Conservation (phyloP, 2,888 invertebrate species). For the Oeneis ivallda region DNA sequence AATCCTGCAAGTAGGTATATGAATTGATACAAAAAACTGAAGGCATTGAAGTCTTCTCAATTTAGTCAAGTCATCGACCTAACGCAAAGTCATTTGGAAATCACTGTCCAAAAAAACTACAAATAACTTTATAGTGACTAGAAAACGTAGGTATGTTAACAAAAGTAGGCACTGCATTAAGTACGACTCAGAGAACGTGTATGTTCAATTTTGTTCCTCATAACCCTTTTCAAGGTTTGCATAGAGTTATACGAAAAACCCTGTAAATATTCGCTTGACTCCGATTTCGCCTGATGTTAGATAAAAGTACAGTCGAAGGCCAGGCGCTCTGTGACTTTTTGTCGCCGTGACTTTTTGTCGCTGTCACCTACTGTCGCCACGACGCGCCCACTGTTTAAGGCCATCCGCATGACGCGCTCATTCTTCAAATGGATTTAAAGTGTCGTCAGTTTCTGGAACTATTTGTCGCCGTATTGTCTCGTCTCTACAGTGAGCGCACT, state of each 20-base stretch:
- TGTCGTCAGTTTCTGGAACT: no score
- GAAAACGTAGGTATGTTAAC: conserved; percentile 3
- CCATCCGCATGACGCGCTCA: no score
- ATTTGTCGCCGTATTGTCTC: no score
- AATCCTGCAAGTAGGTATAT: not conserved
- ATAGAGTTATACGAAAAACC: not conserved
- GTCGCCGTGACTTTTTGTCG: no score
- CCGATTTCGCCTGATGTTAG: not conserved
- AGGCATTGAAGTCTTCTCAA: not conserved
- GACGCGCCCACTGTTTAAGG: no score
- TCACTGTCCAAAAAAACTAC: not conserved
- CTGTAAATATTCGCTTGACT: not conserved
- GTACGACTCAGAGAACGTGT: no score
- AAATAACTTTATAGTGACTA: not conserved
- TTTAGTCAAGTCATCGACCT: not conserved
- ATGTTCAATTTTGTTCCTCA: no score
- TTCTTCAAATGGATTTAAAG: no score
- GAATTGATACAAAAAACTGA: not conserved
- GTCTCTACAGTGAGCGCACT: no score
- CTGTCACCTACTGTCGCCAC: no score
- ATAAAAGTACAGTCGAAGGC: no score
- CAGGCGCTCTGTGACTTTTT: no score
- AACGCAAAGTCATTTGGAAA: conserved; percentile 1
- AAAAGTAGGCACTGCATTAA: not conserved
- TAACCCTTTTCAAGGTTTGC: not conserved